These are phyloP conservation scores for Menidia menidia DNA, from an alignment of 2,797 vertebrate species.

Conservation along the genomic window DNA sequence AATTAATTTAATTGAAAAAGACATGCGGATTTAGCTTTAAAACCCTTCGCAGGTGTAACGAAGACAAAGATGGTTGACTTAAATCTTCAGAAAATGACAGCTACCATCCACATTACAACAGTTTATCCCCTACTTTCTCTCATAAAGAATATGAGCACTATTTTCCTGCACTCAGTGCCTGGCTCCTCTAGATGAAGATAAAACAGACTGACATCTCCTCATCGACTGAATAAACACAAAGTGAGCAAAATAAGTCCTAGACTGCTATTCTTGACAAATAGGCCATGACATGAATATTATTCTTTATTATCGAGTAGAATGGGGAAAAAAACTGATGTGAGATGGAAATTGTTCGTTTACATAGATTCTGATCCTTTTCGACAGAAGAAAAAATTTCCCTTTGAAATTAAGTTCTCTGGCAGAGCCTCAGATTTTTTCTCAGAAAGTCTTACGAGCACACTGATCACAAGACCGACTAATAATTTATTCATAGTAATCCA, in stretches of 20 bases:
- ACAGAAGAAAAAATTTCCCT: slow-evolving; percentile 17
- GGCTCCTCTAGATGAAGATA: slow-evolving; percentile 12
- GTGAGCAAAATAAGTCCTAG: background rate
- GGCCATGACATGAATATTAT: background rate
- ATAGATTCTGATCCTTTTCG: slow-evolving; percentile 15
- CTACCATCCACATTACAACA: slow-evolving; percentile 3
- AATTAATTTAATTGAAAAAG: background rate
- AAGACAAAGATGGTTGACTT: background rate
- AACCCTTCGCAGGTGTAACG: too few relatives aligned
- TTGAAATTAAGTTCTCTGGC: background rate
- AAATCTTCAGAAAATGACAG: slow-evolving; percentile 8
- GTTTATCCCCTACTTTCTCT: slow-evolving; percentile 9
- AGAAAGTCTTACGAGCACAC: slow-evolving; percentile 5
- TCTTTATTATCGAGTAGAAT: slow-evolving; percentile 2
- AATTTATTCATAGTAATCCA: slow-evolving; percentile 52
- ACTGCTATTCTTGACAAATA: slow-evolving; percentile 23
- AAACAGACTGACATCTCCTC: slow-evolving; percentile 8
- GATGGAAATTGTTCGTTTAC: slow-evolving; percentile 8
- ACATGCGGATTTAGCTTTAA: background rate
- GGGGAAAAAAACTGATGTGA: background rate
- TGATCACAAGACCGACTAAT: slow-evolving; percentile 28
- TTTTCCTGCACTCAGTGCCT: slow-evolving; percentile 11
- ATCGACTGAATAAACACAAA: slow-evolving; percentile 11
- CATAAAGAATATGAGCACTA: background rate
- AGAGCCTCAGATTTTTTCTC: background rate